phyloP scores from a whole-genome alignment of 2,888 invertebrate genomes.

The Agrilus mali region DNA sequence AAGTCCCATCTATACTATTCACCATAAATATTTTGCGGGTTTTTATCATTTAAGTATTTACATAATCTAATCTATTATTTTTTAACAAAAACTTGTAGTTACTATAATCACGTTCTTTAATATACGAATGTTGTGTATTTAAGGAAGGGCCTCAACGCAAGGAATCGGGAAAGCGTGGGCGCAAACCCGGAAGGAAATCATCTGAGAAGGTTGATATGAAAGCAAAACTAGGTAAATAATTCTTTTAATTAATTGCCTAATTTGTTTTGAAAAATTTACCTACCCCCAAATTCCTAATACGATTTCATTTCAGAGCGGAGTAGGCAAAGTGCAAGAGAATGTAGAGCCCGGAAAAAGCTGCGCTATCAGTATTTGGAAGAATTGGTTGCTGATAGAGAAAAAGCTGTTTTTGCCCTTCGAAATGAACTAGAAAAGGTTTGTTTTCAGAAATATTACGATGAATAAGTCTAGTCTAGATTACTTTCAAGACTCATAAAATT shows the following conservation, averaged over 20 bases:
- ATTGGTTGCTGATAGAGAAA: constrained; percentile 83
- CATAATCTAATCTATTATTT: no score
- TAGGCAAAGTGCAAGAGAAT: constrained; percentile 93
- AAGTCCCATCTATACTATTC: no score
- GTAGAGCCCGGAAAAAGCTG: constrained; percentile 90
- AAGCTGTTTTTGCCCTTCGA: constrained; percentile 75
- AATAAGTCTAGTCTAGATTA: no score
- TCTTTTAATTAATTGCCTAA: no score
- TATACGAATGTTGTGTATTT: constrained; percentile 20
- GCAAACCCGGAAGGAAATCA: constrained; percentile 77
- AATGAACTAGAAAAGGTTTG: constrained; percentile 83
- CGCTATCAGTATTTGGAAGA: constrained; percentile 95
- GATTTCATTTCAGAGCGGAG: constrained; percentile 62
- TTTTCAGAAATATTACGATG: not conserved
- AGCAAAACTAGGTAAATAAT: constrained; percentile 70
- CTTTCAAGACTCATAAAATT: no score
- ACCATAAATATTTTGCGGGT: no score
- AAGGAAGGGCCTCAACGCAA: constrained; percentile 55
- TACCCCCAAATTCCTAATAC: not conserved
- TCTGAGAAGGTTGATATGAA: constrained; percentile 86
- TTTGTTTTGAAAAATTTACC: not conserved
- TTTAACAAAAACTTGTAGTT: no score
- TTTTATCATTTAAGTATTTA: no score
- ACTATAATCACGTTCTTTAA: no score
- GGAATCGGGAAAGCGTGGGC: constrained; percentile 76